phyloP scores from a whole-genome alignment of 2,797 vertebrate genomes.

The Dipus sagitta region DNA sequence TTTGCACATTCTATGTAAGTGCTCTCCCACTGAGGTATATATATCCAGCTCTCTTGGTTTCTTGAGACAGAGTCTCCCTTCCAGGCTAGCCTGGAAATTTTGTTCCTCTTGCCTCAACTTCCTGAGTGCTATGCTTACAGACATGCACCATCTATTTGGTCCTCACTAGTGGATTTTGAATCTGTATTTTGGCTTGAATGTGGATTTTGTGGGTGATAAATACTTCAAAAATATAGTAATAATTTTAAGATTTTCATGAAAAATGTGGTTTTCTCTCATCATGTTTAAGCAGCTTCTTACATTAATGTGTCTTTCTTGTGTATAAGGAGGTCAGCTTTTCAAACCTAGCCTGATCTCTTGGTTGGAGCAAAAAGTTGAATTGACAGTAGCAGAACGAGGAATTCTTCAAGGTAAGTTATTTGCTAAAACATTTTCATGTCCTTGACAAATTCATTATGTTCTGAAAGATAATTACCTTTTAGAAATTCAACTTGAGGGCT shows the following conservation, averaged over 20 bases:
- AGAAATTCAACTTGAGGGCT: neutral
- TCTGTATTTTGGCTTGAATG: neutral
- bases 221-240: neutral
- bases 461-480: neutral
- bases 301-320: neutral
- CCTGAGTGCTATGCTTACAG: neutral
- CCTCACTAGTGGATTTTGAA: neutral
- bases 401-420: conserved; percentile 57
- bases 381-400: neutral
- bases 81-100: neutral
- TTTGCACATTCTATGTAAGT: neutral
- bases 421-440: neutral
- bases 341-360: conserved; percentile 65
- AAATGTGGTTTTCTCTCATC: neutral
- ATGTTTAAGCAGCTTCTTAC: neutral
- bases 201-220: neutral
- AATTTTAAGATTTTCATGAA: conserved; percentile 3
- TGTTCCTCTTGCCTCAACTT: neutral
- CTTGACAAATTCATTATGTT: neutral
- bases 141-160: neutral
- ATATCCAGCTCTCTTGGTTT: neutral
- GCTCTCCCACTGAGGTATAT: neutral
- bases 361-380: conserved; percentile 52
- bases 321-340: conserved; percentile 49
- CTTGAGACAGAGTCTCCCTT: neutral